Evolutionary conservation across 2,113 vertebrate species (phyloP), one percentile per base, ranked within the genome.

Genomic region (Nothocercus nigrocapillus): DNA sequence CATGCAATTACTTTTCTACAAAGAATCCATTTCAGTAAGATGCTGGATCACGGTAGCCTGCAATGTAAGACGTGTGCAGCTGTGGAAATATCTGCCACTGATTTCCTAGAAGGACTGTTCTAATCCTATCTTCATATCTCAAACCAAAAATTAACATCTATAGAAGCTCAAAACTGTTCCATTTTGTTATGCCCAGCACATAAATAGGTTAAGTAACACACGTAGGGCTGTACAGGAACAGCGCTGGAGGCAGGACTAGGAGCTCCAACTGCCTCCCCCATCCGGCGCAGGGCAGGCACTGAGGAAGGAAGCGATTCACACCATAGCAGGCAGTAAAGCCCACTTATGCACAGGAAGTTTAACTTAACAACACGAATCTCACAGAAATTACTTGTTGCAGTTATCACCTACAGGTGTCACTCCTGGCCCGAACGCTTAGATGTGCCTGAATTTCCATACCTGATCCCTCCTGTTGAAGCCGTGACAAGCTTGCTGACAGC

Each of bases 191-290:
- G 11, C 3, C 21, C 42, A 2, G 12, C 1, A 45, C 5, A 9
- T 2, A 30, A 10, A 1, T 0, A 7, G 5, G 8, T 0, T 2
- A 2, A 4, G 82, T 51, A 4, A 54, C 49, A 5, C 21, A 2
- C 2, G 22, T 45, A 8, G 9, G 32, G 18, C 34, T 2, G 28
- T 3, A 5, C 0, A 11, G 40, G 44, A 18, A 7, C 80, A 5
- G 58, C 30, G 5, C 21, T 22, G 51, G 25, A 8, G 16, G 7
- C 30, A 5, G 47, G 11, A 42, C 17, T 5, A 21, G 59, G 27
- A 4, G 30, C 22, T 9, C 21, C 36, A 7, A 21, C 32, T 2
- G 44, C n/a, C 62, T 5, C 21, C 6, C 53, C 54, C 54, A 30
- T 30, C n/a, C 13, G 7, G 44, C 4, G 25, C 4, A 3, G n/a